Evolutionary conservation across 2,113 vertebrate species (phyloP).

Genomic region (Equus przewalskii): DNA sequence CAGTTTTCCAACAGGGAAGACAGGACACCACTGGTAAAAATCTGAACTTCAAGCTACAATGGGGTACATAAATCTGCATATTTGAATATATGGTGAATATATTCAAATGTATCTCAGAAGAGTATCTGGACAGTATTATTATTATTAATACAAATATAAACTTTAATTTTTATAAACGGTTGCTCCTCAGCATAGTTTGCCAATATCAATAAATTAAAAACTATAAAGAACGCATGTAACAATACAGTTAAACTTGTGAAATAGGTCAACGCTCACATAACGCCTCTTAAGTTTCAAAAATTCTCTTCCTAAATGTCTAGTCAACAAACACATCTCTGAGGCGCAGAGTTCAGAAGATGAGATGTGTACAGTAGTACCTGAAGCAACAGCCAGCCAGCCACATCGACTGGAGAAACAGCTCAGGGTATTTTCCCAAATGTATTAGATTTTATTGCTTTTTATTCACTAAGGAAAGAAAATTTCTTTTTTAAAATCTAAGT

Average conservation of each 20-base stretch:
- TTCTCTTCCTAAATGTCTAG: slow-evolving; percentile 85
- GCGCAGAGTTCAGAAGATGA: slow-evolving; percentile 82
- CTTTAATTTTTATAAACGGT: slow-evolving; percentile 69
- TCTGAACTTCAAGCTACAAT: slow-evolving; percentile 21
- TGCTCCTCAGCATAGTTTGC: slow-evolving; percentile 60
- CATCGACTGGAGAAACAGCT: slow-evolving; percentile 61
- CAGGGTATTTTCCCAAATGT: slow-evolving; percentile 32
- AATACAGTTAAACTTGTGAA: slow-evolving; percentile 81
- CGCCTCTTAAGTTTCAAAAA: slow-evolving; percentile 86
- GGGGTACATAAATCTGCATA: not conserved
- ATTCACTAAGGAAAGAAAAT: not conserved
- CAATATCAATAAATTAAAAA: slow-evolving; percentile 81
- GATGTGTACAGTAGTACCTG: slow-evolving; percentile 78
- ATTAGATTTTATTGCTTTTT: not conserved
- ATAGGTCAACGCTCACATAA: slow-evolving; percentile 83
- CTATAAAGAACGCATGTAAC: slow-evolving; percentile 44
- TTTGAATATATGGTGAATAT: not conserved
- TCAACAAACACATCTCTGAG: slow-evolving; percentile 84
- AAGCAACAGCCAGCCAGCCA: slow-evolving; percentile 84
- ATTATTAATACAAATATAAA: slow-evolving; percentile 58
- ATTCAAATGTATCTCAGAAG: not conserved
- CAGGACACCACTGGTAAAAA: not conserved
- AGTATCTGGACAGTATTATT: not conserved
- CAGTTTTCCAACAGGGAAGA: not conserved
- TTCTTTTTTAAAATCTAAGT: slow-evolving; percentile 17